These are phyloP conservation scores for Drosophila nikananu DNA, from an alignment of 1,140 invertebrate genomes.

Conservation along the genomic window DNA sequence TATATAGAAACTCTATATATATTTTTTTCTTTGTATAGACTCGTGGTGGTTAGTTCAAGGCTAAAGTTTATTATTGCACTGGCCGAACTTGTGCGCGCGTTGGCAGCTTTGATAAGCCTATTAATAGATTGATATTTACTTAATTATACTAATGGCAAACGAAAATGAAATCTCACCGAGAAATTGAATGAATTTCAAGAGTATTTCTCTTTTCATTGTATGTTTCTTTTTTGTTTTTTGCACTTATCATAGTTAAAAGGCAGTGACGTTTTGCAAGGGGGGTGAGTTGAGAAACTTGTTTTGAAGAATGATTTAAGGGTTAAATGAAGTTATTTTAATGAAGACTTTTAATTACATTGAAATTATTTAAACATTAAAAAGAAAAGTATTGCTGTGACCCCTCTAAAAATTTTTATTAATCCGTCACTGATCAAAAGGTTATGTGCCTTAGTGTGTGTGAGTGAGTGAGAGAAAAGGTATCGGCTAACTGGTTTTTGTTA, in stretches of 20 bases:
- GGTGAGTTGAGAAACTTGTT: not conserved
- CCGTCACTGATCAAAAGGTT: constrained; percentile 14
- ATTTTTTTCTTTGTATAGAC: constrained; percentile 15
- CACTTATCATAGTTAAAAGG: constrained; percentile 52
- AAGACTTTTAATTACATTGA: no score
- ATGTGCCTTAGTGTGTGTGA: constrained; percentile 23
- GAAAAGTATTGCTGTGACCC: not conserved
- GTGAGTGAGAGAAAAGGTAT: constrained; percentile 47
- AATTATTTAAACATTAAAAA: no score
- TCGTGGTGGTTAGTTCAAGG: constrained; percentile 59
- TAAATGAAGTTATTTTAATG: not conserved
- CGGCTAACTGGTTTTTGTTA: constrained; percentile 76
- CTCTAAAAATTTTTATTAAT: not conserved
- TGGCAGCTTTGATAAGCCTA: constrained; percentile 47
- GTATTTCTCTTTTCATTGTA: constrained; percentile 29
- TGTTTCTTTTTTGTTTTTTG: constrained; percentile 40
- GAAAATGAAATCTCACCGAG: constrained; percentile 65
- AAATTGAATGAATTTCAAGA: constrained; percentile 65
- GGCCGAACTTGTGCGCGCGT: constrained; percentile 12
- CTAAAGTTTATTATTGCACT: constrained; percentile 44
- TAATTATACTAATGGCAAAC: constrained; percentile 64
- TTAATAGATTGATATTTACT: constrained; percentile 50
- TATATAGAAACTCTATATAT: not conserved
- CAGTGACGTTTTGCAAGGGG: constrained; percentile 18
- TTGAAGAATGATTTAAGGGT: not conserved